A percentile compares a stretch with the other conserved stretches of the same genome.
phyloP scores from a whole-genome alignment of 2,797 vertebrate species.

The Carcharodon carcharias region DNA sequence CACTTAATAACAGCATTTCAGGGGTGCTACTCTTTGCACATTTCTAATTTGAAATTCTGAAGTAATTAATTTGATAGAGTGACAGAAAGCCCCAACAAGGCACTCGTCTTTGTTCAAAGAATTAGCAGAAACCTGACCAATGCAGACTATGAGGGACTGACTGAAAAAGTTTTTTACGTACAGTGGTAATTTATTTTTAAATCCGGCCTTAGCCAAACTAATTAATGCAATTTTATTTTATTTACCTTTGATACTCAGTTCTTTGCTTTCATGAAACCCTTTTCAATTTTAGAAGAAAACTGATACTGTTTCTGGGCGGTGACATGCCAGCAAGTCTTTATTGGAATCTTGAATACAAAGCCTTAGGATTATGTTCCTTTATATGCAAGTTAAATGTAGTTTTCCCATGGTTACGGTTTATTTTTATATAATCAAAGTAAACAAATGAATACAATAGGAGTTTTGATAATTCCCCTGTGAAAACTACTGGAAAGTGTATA shows the following conservation, averaged over 20 bases:
- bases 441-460: neutral
- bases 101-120: neutral
- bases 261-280: neutral
- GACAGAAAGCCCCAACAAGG: neutral
- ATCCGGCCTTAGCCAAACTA: neutral
- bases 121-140: neutral
- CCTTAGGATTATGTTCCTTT: neutral
- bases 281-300: neutral
- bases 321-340: neutral
- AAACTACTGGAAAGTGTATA: neutral
- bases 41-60: neutral
- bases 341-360: slow-evolving; percentile 4
- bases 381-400: slow-evolving; percentile 4
- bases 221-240: neutral
- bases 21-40: neutral
- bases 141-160: neutral
- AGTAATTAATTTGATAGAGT: neutral
- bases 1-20: neutral
- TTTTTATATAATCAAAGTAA: slow-evolving; percentile 23
- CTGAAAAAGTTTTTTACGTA: neutral
- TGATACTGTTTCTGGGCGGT: slow-evolving; percentile 24
- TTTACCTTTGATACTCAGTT: slow-evolving; percentile 23
- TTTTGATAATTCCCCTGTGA: neutral
- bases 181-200: neutral
- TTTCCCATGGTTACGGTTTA: slow-evolving; percentile 22